Conservation (phyloP, 2,113 vertebrate genomes). For the Thryonomys swinderianus region DNA sequence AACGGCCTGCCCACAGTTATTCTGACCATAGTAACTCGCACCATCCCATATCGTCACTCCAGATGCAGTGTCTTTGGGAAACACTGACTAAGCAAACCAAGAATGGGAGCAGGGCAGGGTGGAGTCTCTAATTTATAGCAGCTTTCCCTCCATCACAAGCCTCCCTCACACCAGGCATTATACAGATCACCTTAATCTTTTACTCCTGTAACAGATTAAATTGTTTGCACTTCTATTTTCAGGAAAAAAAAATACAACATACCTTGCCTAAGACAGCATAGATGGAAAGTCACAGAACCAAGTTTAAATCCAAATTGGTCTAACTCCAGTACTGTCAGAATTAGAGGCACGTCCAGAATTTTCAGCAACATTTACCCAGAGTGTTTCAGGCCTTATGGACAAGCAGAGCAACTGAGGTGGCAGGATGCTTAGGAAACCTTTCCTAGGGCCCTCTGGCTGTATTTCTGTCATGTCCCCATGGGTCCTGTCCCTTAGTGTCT, state of each 20-base stretch:
- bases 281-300: background rate
- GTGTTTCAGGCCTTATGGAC: background rate
- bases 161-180: background rate
- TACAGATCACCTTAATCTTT: background rate
- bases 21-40: background rate
- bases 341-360: no score
- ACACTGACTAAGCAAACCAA: background rate
- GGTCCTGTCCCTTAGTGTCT: background rate
- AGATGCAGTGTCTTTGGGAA: background rate
- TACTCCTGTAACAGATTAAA: background rate
- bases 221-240: background rate
- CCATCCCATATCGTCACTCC: background rate
- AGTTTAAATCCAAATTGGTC: background rate
- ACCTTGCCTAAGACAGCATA: background rate
- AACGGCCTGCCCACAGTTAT: background rate
- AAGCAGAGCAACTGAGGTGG: rapidly evolving
- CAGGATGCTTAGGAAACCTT: background rate
- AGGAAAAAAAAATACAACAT: background rate
- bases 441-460: rapidly evolving
- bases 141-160: background rate
- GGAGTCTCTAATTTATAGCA: no score
- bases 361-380: background rate
- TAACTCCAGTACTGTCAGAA: background rate
- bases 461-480: rapidly evolving
- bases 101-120: background rate